phyloP scores from a whole-genome alignment of 2,113 vertebrate species.

The Bucco capensis region DNA sequence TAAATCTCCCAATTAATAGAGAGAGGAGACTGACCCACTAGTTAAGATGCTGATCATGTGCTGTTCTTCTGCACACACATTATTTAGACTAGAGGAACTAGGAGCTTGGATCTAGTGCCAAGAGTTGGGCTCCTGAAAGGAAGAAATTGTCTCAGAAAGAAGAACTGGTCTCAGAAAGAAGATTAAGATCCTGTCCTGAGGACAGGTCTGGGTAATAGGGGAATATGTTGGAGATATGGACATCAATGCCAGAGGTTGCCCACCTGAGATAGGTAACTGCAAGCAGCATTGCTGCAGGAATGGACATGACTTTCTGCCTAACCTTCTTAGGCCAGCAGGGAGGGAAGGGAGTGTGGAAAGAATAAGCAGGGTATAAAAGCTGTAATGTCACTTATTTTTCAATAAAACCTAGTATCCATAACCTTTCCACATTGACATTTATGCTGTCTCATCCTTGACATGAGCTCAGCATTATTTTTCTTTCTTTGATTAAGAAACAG shows the following conservation, averaged over 20 bases:
- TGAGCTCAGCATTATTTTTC: background rate
- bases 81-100: background rate
- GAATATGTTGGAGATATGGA: background rate
- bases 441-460: background rate
- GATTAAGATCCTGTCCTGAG: background rate
- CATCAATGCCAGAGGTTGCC: background rate
- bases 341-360: background rate
- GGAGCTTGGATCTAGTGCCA: background rate
- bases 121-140: background rate
- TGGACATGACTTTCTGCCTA: rapidly evolving
- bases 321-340: background rate
- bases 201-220: background rate
- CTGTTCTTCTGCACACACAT: background rate
- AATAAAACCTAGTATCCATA: background rate
- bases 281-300: background rate
- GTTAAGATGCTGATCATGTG: background rate
- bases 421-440: background rate
- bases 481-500: background rate
- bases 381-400: background rate
- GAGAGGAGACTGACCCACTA: background rate
- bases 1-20: background rate
- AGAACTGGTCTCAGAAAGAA: background rate
- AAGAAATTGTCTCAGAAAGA: background rate
- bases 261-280: background rate
- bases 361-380: background rate